These are phyloP conservation scores for Cybosia mesomella DNA, from an alignment of 2,888 invertebrate species.

Conservation along the genomic window DNA sequence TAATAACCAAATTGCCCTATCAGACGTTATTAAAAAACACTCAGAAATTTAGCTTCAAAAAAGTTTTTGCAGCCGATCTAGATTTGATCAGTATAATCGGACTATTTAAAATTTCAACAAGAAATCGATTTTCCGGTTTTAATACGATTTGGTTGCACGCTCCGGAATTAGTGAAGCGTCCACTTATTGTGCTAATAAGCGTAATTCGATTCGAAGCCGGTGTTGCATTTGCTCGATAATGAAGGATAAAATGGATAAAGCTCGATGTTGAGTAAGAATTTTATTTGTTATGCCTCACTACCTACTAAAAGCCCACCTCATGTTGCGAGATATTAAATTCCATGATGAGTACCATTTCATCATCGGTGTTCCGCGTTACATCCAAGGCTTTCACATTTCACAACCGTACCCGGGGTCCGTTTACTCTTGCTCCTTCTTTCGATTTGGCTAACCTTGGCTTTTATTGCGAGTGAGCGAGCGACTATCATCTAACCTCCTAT, in stretches of 20 bases:
- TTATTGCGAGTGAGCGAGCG: background rate
- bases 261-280: constrained; percentile 28
- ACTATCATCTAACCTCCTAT: background rate
- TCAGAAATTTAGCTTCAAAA: constrained; percentile 35
- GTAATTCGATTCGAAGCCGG: constrained; percentile 37
- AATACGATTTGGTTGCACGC: constrained; percentile 33
- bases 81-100: constrained; percentile 26
- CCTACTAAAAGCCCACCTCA: background rate
- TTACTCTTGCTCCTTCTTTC: background rate
- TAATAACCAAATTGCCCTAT: constrained; percentile 64
- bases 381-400: background rate
- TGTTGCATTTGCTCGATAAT: constrained; percentile 37
- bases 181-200: constrained; percentile 43
- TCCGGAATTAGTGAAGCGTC: constrained; percentile 30
- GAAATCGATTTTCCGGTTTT: constrained; percentile 30
- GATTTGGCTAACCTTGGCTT: background rate
- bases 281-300: constrained; percentile 29
- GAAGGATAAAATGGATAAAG: constrained; percentile 28
- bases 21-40: constrained; percentile 54
- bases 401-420: background rate
- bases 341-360: background rate
- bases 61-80: constrained; percentile 27
- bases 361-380: background rate
- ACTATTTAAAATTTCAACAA: constrained; percentile 16
- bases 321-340: background rate